Base-by-base conservation (phyloP, 2,113 vertebrate genomes). In the Periophthalmus modestus region DNA sequence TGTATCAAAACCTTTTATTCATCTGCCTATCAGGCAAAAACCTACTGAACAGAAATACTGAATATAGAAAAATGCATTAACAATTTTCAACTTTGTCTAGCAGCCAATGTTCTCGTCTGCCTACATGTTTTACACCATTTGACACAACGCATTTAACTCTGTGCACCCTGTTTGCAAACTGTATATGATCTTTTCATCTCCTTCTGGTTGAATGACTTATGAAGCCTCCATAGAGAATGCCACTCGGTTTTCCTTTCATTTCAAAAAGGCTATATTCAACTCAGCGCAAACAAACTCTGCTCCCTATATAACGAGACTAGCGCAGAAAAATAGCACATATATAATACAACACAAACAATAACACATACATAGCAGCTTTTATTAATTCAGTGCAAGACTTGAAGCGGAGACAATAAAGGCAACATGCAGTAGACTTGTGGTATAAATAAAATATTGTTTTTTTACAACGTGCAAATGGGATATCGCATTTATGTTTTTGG, bases 381-480 rank as follows among this genome's bases (percentile, higher is more conserved):
- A 87, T 75, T 85, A 82, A 84, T 89, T 88, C 68, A 89, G 72
- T 46, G 39, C 39, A 21, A 75, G 73, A 75, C 70, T 71, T 62
- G 71, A 66, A 36, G 43, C 2, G 74, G 70, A 28, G 66, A 85
- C 79, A 80, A 68, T 34, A 16, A 77, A 65, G 68, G 76, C 3
- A 7, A 76, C 77, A 79, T 67, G 75, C 23, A 69, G 46, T 66
- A 59, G 28, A 73, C 74, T 66, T 78, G 65, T 47, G 54, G 21
- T 72, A 85, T 82, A 50, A 89, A 85, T 86, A 77, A 88, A 84
- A 84, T 14, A 89, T 83, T 2, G 47, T 28, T 75, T 36, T 79
- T 81, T 81, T 43, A 79, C 67, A 2, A 50, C 0, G 33, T 72
- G 69, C 36, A 69, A 77, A 78, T 77, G 39, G 48, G 36, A 46